Percentiles rank a stretch among this genome's conserved stretches.
These are phyloP conservation scores for Fregata magnificens DNA, from an alignment of 2,113 vertebrate genomes.

Conservation along the genomic window DNA sequence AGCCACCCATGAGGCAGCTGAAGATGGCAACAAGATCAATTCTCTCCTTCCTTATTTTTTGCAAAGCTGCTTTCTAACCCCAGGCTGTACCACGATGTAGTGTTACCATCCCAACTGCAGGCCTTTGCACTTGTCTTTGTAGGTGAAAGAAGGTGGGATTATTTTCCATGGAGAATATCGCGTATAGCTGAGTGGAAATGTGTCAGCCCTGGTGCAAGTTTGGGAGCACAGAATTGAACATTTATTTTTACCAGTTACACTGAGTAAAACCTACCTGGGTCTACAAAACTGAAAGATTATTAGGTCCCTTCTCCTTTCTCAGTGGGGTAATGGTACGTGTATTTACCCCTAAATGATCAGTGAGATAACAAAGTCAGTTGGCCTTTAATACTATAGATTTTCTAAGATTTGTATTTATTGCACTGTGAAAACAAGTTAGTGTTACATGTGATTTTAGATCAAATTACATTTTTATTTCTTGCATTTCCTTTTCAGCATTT, in stretches of 20 bases:
- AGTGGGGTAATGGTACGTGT: neutral
- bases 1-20: neutral
- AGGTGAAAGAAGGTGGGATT: neutral
- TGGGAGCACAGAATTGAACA: neutral
- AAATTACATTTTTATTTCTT: neutral
- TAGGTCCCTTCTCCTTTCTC: neutral
- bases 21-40: neutral
- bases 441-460: neutral
- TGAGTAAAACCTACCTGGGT: neutral
- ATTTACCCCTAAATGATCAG: neutral
- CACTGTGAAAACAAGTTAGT: neutral
- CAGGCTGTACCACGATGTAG: fast-evolving
- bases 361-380: neutral
- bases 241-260: neutral
- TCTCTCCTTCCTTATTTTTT: neutral
- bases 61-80: neutral
- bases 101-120: neutral
- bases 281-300: neutral
- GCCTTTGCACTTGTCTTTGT: neutral
- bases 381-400: neutral
- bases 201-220: neutral
- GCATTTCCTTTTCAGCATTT: neutral
- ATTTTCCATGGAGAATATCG: neutral
- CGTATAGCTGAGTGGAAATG: neutral
- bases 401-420: neutral